phyloP scores from a whole-genome alignment of 2,113 vertebrate species.

The Paracanthobrama guichenoti region DNA sequence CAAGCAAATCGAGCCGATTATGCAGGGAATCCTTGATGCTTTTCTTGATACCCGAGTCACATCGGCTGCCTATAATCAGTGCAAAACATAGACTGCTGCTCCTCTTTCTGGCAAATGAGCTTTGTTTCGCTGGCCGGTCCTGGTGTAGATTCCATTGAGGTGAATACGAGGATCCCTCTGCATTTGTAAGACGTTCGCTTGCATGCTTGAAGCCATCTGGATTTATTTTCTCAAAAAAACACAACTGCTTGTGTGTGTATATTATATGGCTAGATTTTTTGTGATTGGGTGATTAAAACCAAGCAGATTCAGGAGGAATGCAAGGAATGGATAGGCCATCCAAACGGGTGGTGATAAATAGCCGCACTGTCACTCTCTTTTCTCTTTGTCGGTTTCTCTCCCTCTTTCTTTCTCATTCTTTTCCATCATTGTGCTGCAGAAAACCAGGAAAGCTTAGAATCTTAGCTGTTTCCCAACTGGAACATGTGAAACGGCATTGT shows the following conservation, averaged over 20 bases:
- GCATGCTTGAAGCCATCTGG: neutral
- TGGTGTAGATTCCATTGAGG: constrained; percentile 7
- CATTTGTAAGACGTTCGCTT: constrained; percentile 13
- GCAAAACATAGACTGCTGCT: constrained; percentile 14
- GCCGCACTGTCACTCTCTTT: neutral
- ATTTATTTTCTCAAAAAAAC: constrained; percentile 30
- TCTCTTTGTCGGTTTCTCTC: neutral
- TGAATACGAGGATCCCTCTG: neutral
- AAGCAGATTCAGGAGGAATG: neutral
- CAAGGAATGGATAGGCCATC: neutral
- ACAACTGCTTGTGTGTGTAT: neutral
- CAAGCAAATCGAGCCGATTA: neutral
- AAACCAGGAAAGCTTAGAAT: constrained; percentile 29
- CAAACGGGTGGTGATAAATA: neutral
- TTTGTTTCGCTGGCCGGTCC: neutral
- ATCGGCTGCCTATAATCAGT: neutral
- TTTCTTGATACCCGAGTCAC: constrained; percentile 1
- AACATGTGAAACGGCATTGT: constrained; percentile 3
- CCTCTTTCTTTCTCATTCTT: neutral
- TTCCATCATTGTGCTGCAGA: neutral
- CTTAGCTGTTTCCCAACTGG: neutral
- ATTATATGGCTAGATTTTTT: neutral
- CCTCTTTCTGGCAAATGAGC: neutral
- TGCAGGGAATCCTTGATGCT: neutral
- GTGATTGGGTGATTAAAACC: neutral